Conservation (phyloP, 1,140 invertebrate species). For the Brevipalpus yothersi region DNA sequence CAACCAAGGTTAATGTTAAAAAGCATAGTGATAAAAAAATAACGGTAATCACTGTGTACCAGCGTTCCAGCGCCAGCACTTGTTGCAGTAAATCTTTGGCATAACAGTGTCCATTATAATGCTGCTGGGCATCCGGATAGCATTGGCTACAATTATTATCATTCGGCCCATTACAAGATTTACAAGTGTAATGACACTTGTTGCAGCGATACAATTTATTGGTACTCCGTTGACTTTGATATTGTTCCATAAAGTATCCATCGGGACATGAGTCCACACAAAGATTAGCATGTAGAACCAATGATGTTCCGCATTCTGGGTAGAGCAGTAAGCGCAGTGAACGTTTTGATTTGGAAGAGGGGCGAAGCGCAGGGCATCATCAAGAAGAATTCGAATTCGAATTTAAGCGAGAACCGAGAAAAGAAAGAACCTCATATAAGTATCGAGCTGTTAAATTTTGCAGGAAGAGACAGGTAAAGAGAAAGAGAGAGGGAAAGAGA, state of each 20-base stretch:
- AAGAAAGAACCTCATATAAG: too few relatives aligned
- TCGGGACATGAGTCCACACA: conserved; percentile 24
- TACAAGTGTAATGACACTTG: conserved; percentile 32
- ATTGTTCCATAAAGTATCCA: neutral
- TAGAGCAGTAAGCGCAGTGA: too few relatives aligned
- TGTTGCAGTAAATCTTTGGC: conserved; percentile 8
- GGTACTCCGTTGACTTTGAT: neutral
- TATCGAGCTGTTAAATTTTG: too few relatives aligned
- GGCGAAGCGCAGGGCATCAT: too few relatives aligned
- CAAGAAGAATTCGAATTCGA: too few relatives aligned
- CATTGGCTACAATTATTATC: conserved; percentile 30
- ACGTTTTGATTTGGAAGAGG: too few relatives aligned
- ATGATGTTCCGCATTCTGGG: conserved; percentile 16
- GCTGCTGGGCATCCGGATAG: conserved; percentile 14
- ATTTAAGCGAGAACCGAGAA: too few relatives aligned
- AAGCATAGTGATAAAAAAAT: conserved; percentile 9
- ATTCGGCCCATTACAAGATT: conserved; percentile 26
- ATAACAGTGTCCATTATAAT: conserved; percentile 9
- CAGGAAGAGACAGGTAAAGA: too few relatives aligned
- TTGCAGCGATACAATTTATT: conserved; percentile 14
- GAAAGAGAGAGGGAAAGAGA: too few relatives aligned
- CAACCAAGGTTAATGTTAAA: conserved; percentile 12
- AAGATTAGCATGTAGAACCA: conserved; percentile 18
- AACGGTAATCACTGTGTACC: conserved; percentile 9
- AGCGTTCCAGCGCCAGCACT: conserved; percentile 5